Evolutionary conservation across 2,888 invertebrate genomes (phyloP).

Genomic region (Coronaproctus castanopsis): DNA sequence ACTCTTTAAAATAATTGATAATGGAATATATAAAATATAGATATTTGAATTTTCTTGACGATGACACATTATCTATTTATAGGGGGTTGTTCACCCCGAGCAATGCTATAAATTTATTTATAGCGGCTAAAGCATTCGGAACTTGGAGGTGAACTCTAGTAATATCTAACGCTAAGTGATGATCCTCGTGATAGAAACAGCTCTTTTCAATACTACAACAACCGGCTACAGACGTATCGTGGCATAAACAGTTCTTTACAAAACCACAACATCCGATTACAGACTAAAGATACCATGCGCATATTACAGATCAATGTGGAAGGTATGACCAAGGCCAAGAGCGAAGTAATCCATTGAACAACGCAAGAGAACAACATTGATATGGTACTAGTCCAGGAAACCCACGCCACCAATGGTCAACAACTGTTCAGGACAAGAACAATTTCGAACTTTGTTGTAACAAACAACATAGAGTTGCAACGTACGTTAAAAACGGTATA

Average conservation of each 20-base stretch:
- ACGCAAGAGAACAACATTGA: not conserved
- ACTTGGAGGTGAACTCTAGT: no score
- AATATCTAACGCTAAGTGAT: no score
- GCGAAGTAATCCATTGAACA: not conserved
- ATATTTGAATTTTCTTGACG: no score
- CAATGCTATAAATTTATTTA: no score
- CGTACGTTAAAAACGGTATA: not conserved
- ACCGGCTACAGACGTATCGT: no score
- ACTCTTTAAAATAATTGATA: no score
- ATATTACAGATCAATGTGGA: not conserved
- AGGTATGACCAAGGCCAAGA: not conserved
- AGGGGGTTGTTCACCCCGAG: no score
- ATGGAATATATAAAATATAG: no score
- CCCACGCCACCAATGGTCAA: not conserved
- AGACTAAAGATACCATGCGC: not conserved
- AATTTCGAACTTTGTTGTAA: not conserved
- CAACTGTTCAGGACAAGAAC: not conserved
- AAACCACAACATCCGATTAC: not conserved
- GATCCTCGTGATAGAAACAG: no score
- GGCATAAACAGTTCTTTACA: not conserved
- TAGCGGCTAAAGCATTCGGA: no score
- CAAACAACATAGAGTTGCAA: not conserved
- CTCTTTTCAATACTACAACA: no score
- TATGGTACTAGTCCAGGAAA: not conserved
- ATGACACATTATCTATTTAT: no score